Evolutionary conservation across 2,888 invertebrate genomes (phyloP).

Genomic region (Thalpophila matura): DNA sequence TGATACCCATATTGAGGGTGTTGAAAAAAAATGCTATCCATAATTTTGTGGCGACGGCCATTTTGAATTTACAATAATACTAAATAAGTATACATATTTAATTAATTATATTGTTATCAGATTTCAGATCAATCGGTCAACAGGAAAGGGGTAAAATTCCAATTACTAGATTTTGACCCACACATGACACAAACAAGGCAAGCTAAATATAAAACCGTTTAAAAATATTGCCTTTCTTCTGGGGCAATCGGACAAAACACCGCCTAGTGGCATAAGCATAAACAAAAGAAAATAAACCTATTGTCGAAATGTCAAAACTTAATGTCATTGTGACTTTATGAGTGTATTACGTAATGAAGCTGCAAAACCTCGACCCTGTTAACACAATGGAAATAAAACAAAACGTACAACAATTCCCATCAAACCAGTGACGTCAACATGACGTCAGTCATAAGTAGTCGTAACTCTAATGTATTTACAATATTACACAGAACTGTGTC

Average conservation of each 20-base stretch:
- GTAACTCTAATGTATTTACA: slow-evolving; percentile 36
- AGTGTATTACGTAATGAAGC: no score
- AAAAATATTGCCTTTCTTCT: no score
- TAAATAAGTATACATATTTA: neutral
- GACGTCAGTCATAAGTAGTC: slow-evolving; percentile 36
- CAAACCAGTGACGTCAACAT: slow-evolving; percentile 23
- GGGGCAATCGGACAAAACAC: no score
- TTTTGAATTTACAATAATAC: no score
- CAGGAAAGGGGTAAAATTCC: neutral
- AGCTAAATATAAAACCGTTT: neutral
- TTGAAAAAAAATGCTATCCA: no score
- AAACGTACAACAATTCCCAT: slow-evolving; percentile 2
- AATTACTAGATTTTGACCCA: neutral
- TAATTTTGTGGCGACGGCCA: no score
- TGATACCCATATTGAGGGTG: no score
- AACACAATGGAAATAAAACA: neutral
- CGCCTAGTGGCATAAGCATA: no score
- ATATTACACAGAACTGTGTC: slow-evolving; percentile 14
- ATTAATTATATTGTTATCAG: neutral
- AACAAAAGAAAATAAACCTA: no score
- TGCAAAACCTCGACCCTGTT: no score
- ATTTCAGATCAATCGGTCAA: neutral
- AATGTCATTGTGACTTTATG: no score
- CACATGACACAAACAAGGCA: neutral
- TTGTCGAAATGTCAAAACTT: no score